Percentiles rank a stretch among this genome's conserved stretches.
These are phyloP conservation scores for Mesorhabditis spiculigera DNA, from an alignment of 2,888 invertebrate species.

Conservation along the genomic window DNA sequence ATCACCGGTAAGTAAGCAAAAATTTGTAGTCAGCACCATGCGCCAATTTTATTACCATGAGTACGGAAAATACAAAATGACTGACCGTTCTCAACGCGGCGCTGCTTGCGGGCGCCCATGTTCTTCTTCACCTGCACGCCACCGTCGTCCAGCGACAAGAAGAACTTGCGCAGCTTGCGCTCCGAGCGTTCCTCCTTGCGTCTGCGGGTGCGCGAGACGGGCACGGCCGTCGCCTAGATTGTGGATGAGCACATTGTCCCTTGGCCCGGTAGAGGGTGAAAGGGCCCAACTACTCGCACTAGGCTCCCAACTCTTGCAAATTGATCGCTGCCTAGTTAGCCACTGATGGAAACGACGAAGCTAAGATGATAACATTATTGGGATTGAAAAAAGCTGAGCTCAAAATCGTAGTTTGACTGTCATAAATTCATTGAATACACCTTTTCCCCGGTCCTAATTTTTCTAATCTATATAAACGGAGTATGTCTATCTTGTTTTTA, in stretches of 20 bases:
- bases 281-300: no score
- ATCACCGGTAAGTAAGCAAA: neutral
- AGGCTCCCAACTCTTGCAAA: no score
- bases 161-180: conserved; percentile 15
- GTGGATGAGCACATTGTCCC: no score
- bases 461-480: neutral
- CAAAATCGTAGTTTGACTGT: no score
- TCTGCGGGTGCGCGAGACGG: neutral
- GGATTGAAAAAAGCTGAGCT: no score
- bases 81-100: conserved; percentile 52
- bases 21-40: neutral
- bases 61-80: neutral
- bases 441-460: neutral
- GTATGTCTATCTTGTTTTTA: neutral
- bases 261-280: no score
- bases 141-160: conserved; percentile 31
- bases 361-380: no score
- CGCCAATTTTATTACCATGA: neutral
- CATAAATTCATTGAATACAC: no score
- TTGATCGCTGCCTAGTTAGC: no score
- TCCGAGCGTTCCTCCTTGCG: neutral
- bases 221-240: no score
- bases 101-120: conserved; percentile 53
- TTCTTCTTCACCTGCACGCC: conserved; percentile 43
- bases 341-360: no score